Conservation (phyloP, 1,140 invertebrate genomes). For the Frieseomelitta varia region DNA sequence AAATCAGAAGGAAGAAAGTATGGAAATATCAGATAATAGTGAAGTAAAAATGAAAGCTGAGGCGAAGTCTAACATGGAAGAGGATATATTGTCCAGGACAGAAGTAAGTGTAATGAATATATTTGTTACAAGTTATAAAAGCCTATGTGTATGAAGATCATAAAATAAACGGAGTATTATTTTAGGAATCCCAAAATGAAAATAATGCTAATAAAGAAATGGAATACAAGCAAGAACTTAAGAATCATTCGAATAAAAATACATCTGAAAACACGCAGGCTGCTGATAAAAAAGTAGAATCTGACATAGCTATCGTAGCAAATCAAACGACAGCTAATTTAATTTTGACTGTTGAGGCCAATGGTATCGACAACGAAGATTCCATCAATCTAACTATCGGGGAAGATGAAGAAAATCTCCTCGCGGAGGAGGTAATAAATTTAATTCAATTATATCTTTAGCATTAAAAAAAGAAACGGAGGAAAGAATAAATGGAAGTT, state of each 20-base stretch:
- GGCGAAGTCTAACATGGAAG: constrained; percentile 15
- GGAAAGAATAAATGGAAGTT: constrained; percentile 5
- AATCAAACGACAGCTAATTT: constrained; percentile 29
- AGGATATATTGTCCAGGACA: background rate
- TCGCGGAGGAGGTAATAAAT: constrained; percentile 87
- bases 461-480: background rate
- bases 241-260: constrained; percentile 23
- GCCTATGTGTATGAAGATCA: too few species aligned
- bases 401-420: constrained; percentile 89
- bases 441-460: background rate
- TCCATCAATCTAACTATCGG: constrained; percentile 91
- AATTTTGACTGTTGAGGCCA: constrained; percentile 73
- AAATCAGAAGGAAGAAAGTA: constrained; percentile 68
- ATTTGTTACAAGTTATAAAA: background rate
- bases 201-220: constrained; percentile 60
- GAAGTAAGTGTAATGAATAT: background rate
- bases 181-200: constrained; percentile 48
- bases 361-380: constrained; percentile 87
- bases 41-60: constrained; percentile 44
- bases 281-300: constrained; percentile 55
- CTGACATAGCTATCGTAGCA: constrained; percentile 59
- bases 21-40: constrained; percentile 62
- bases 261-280: constrained; percentile 6
- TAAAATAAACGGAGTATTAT: background rate
- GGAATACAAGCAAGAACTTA: constrained; percentile 62